phyloP scores from a whole-genome alignment of 2,113 vertebrate species.

The Mormyrus lacerda region DNA sequence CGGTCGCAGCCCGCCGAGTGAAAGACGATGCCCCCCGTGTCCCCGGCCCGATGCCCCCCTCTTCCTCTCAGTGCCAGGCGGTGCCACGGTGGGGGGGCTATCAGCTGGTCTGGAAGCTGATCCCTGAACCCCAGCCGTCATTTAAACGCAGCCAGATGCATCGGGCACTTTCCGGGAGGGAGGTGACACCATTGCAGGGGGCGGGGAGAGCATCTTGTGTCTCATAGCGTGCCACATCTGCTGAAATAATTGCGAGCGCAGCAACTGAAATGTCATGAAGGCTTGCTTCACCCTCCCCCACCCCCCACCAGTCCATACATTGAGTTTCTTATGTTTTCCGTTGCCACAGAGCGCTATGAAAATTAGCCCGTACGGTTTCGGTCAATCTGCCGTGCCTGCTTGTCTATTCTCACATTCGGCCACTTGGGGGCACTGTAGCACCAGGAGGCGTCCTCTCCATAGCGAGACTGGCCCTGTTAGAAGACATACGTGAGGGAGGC shows the following conservation, averaged over 20 bases:
- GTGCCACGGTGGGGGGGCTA: background rate
- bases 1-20: no score
- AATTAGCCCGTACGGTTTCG: background rate
- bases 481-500: background rate
- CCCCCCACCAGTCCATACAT: background rate
- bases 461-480: background rate
- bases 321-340: background rate
- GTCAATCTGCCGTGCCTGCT: background rate
- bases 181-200: background rate
- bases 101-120: background rate
- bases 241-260: slow-evolving; percentile 16
- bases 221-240: slow-evolving; percentile 18
- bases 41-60: background rate
- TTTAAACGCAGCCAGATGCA: slow-evolving; percentile 19
- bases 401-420: background rate
- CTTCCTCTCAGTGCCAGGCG: background rate
- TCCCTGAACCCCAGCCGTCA: background rate
- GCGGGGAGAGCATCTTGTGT: slow-evolving; percentile 17
- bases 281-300: background rate
- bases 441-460: slow-evolving; percentile 11
- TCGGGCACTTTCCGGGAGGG: slow-evolving; percentile 9
- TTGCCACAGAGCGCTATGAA: background rate
- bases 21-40: background rate
- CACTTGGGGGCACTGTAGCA: slow-evolving; percentile 46
- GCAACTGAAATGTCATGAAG: slow-evolving; percentile 23